phyloP scores from a whole-genome alignment of 2,113 vertebrate genomes.

The Choloepus hoffmanni region DNA sequence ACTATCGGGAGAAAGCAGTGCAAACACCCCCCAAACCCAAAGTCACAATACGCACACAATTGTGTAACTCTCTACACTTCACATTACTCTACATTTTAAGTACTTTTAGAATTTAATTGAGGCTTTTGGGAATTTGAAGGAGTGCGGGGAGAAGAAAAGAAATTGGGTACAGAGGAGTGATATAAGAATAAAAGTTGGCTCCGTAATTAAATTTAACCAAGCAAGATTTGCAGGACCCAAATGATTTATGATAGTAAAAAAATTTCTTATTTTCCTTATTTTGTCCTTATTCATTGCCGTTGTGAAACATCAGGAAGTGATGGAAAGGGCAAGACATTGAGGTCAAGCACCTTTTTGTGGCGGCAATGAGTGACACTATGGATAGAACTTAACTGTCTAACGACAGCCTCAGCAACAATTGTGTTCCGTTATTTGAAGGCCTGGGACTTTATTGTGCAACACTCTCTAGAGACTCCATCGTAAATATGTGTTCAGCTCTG shows the following conservation, averaged over 20 bases:
- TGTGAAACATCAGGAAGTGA: slow-evolving; percentile 43
- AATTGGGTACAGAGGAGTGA: background rate
- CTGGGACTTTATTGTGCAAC: background rate
- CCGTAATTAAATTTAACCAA: slow-evolving; percentile 42
- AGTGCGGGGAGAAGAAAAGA: background rate
- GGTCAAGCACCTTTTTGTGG: background rate
- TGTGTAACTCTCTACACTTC: no score
- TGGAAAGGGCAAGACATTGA: background rate
- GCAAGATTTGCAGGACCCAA: slow-evolving; percentile 1
- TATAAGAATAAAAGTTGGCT: background rate
- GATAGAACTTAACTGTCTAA: slow-evolving; percentile 18
- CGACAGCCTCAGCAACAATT: background rate
- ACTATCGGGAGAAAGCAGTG: no score
- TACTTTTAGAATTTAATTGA: background rate
- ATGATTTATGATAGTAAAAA: slow-evolving; percentile 51
- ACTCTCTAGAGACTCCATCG: background rate
- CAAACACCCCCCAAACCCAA: no score
- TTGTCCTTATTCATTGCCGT: background rate
- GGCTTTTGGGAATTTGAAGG: slow-evolving; percentile 6
- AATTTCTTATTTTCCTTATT: slow-evolving; percentile 14
- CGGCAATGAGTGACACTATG: background rate
- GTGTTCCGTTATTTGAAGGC: background rate
- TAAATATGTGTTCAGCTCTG: background rate
- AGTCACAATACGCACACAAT: no score
- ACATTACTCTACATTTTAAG: no score